Percentiles rank a stretch among this genome's conserved stretches.
phyloP scores from a whole-genome alignment of 2,888 invertebrate genomes.

The Scaeva pyrastri region DNA sequence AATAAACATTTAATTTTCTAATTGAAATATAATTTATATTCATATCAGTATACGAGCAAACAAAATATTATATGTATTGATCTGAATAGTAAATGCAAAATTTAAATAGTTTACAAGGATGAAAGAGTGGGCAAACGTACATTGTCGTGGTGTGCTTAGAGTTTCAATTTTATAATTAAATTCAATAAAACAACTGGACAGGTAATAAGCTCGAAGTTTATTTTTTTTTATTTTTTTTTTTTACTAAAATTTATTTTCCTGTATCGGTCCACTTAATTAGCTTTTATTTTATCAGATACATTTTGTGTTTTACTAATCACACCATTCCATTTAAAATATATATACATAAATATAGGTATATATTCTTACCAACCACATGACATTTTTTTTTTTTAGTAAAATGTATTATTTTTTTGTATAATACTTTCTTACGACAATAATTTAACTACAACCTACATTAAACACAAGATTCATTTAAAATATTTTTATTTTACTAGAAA shows the following conservation, averaged over 20 bases:
- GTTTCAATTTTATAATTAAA: not conserved
- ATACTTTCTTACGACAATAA: not conserved
- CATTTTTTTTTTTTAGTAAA: conserved; percentile 1
- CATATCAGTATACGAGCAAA: not conserved
- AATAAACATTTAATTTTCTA: no score
- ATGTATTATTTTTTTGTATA: no score
- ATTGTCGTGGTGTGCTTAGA: conserved; percentile 1
- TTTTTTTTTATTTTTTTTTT: not conserved
- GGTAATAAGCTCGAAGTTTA: not conserved
- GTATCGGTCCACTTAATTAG: not conserved
- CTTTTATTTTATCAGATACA: conserved; percentile 5
- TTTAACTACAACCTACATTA: not conserved
- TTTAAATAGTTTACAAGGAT: no score
- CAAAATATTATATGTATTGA: not conserved
- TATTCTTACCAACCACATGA: conserved; percentile 25
- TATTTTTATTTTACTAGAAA: not conserved
- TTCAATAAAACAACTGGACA: not conserved
- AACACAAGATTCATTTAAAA: not conserved
- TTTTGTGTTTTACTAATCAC: conserved; percentile 30
- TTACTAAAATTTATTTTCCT: no score
- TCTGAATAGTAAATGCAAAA: not conserved
- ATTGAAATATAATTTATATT: no score
- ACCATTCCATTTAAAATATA: conserved; percentile 54
- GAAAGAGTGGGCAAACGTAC: not conserved
- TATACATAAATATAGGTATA: no score